Base-by-base conservation (phyloP, 2,888 invertebrate genomes). In the Dinocampus coccinellae region DNA sequence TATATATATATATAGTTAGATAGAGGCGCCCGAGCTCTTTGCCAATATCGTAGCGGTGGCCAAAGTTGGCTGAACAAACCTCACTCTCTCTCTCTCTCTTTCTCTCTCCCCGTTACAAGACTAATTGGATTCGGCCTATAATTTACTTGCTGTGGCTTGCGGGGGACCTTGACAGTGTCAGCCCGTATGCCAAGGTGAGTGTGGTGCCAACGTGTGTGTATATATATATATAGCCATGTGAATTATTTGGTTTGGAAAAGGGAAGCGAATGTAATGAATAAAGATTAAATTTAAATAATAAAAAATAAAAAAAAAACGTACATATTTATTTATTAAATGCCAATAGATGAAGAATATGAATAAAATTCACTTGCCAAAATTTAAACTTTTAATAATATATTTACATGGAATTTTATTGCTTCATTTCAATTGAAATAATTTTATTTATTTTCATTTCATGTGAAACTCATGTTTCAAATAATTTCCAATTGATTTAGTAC, bases 121-220 rank as follows among this genome's bases (percentile, higher is more conserved):
- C 69, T 72, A 72, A 72, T 72, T 69, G 72, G 72, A 72, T 69
- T 69, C 69, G 47, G 64, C 64, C 72, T 69, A 69, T 72, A 72
- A 72, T 72, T 72, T 69, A 72, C 72, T 42, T 53, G 36, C 69
- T 72, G 72, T 64, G 72, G 65, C 68, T 72, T 69, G 65, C 64
- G 72, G 64, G 63, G 67, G 67, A 72, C 67, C 72, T 67, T 63
- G 62, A 68, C 67, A 68, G 67, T 67, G 57, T 33, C 47, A 33
- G 58, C 53, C 26, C 36, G 55, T 66, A 53, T 55, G 33, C 66
- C 66, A 67, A 52, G 42, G 66, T 71, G 61, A 71, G 61, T 57
- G 57, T 29, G 20, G 16, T 22, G 24, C 55, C 33, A 52, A 47
- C 29, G 52, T 24, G 16, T n/a, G n/a, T 16, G 13, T 34, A 24